Evolutionary conservation across 1,140 invertebrate genomes (phyloP), one percentile per base, ranked within the genome.

Genomic region (Drosophila varians): DNA sequence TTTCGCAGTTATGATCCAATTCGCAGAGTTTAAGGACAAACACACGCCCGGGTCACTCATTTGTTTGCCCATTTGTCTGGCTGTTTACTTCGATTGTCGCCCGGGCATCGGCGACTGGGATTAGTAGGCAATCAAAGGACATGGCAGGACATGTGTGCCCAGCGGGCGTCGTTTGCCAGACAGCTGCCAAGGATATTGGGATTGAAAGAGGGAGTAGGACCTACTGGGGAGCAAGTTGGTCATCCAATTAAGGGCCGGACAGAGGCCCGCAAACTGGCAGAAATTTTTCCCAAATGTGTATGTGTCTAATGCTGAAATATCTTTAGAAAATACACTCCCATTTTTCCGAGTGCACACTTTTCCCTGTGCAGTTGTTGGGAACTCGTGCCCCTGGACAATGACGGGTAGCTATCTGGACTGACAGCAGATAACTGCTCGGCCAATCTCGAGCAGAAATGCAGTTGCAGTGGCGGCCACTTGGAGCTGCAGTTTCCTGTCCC

Each of bases 1-100:
- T 40, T 58, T 82, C 66, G 74, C 78, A 65, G 82, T 87, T 86
- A 86, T 88, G 80, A 86, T 87, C 82, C 82, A 87, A 86, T 86
- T 87, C 87, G 53, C 9, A 47, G 40, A 43, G 53, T 84, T 86
- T 86, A 79, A 84, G 79, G 79, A 84, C 76, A 76, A 72, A 80
- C 70, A 80, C 77, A 80, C 70, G 58, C 53, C 57, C 36, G 36
- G 36, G n/a, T 2, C 26, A 45, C 57, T 58, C 78, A 80, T 87
- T 86, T 86, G 82, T 86, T 86, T 86, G 82, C 65, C 57, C 83
- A 86, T 86, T 86, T 87, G 77, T 80, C 77, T 69, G 71, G 66
- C 71, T 79, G 77, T 76, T 82, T 76, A 55, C 72, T 58, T 56
- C 53, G 76, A 74, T 76, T 80, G 77, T 82, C 77, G 65, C 72